These are phyloP conservation scores for Erebia epiphron DNA, from an alignment of 2,888 invertebrate species.

Conservation along the genomic window DNA sequence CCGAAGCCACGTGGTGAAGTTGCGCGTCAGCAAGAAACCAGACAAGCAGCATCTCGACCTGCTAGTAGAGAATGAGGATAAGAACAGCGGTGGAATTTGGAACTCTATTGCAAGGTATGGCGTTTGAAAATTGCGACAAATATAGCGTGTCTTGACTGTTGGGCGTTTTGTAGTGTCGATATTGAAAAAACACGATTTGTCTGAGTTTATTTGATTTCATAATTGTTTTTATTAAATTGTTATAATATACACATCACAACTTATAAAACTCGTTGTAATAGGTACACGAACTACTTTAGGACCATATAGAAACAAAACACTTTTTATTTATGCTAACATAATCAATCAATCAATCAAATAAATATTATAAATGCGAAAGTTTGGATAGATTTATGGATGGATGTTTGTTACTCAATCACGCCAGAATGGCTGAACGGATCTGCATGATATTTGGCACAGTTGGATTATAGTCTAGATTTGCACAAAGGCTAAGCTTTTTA, in stretches of 20 bases:
- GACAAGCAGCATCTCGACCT: slow-evolving; percentile 94
- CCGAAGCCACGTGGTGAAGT: slow-evolving; percentile 94
- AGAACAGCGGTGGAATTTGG: slow-evolving; percentile 91
- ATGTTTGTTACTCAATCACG: no score
- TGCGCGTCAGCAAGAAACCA: slow-evolving; percentile 95
- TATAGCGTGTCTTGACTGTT: neutral
- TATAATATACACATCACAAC: no score
- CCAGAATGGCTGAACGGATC: no score
- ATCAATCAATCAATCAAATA: no score
- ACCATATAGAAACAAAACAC: neutral
- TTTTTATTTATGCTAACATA: neutral
- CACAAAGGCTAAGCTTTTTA: no score
- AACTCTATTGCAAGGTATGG: slow-evolving; percentile 94
- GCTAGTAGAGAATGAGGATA: slow-evolving; percentile 90
- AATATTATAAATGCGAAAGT: no score
- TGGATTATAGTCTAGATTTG: no score
- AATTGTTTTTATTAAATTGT: neutral
- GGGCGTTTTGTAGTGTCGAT: neutral
- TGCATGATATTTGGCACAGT: no score
- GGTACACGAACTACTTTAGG: no score
- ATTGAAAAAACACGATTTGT: neutral
- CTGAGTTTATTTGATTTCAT: neutral
- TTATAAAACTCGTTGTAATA: no score
- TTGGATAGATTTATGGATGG: no score
- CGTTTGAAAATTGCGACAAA: neutral